Base-by-base conservation (phyloP, 2,888 invertebrate genomes). In the Teinopalpus imperialis region DNA sequence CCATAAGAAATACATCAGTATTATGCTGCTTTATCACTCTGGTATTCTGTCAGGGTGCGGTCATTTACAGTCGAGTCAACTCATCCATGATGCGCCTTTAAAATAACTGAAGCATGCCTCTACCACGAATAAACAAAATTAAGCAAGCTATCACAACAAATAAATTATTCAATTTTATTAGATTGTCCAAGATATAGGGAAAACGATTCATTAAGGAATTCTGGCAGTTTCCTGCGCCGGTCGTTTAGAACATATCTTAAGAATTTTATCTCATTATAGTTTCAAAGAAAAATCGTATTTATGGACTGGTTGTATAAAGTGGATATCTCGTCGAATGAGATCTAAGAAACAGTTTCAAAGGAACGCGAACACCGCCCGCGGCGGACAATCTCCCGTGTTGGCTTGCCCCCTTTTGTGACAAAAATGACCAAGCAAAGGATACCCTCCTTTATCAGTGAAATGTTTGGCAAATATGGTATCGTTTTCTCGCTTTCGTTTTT, bases 311-410 rank as follows among this genome's bases (percentile, higher is more conserved):
- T 2, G 12, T 24, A 7, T 31, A 44, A 16, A 12, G 23, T 10
- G 14, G 36, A 37, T 24, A 36, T 6, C 24, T 18, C 24, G 3
- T 23, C 18, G 43, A 18, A 24, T 12, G 14, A 13, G 27, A 26
- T 20, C 26, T 34, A 20, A 26, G 34, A 13, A 13, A 12, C 6
- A 18, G 34, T 42, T 40, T 61, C 59, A 61, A 61, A 63, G 59
- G 49, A 54, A 58, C 48, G 54, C 57, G 54, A 55, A 55, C 54
- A 57, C 47, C 42, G 59, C 65, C 60, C 49, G 50, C 30, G 61
- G 67, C 62, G 53, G 53, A 60, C 61, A 62, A 66, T 67, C 67
- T 66, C 40, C 53, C 42, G 43, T 63, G 67, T 68, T 65, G 57
- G 59, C 52, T 58, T 56, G 54, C 57, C 59, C 63, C 52, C 49